These are phyloP conservation scores for Himalopsyche phryganea DNA, from an alignment of 1,140 invertebrate species.

Conservation along the genomic window DNA sequence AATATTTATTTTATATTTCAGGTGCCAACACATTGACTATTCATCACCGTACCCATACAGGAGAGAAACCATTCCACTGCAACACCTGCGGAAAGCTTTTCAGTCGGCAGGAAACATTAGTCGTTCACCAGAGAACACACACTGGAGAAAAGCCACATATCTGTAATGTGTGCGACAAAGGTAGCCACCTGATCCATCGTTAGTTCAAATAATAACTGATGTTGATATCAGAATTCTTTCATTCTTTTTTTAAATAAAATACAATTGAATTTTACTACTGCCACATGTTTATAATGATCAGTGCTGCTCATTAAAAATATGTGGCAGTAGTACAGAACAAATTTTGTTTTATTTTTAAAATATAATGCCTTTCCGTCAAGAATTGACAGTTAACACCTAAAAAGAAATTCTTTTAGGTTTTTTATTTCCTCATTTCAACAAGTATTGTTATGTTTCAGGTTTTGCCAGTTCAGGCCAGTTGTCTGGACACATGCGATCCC, in stretches of 20 bases:
- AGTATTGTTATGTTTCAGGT: constrained; percentile 11
- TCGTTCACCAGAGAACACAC: constrained; percentile 53
- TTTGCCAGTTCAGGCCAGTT: constrained; percentile 47
- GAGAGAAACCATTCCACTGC: constrained; percentile 51
- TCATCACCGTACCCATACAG: constrained; percentile 52
- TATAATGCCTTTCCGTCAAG: too few species aligned
- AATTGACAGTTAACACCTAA: too few species aligned
- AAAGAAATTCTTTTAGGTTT: background rate
- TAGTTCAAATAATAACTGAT: too few species aligned
- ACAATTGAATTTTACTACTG: too few species aligned
- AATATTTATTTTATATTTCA: too few species aligned
- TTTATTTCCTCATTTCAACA: background rate
- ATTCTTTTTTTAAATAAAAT: too few species aligned
- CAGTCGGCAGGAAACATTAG: constrained; percentile 49
- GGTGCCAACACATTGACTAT: constrained; percentile 24
- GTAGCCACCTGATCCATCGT: too few species aligned
- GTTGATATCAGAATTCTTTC: too few species aligned
- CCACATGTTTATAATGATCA: too few species aligned
- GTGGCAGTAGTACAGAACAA: too few species aligned
- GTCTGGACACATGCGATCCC: constrained; percentile 37
- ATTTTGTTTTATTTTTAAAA: too few species aligned
- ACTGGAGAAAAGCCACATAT: constrained; percentile 58
- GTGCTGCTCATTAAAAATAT: too few species aligned
- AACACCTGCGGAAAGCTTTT: constrained; percentile 51
- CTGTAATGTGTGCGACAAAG: constrained; percentile 56